Conservation (phyloP, 2,888 invertebrate species). For the Cloeon dipterum region DNA sequence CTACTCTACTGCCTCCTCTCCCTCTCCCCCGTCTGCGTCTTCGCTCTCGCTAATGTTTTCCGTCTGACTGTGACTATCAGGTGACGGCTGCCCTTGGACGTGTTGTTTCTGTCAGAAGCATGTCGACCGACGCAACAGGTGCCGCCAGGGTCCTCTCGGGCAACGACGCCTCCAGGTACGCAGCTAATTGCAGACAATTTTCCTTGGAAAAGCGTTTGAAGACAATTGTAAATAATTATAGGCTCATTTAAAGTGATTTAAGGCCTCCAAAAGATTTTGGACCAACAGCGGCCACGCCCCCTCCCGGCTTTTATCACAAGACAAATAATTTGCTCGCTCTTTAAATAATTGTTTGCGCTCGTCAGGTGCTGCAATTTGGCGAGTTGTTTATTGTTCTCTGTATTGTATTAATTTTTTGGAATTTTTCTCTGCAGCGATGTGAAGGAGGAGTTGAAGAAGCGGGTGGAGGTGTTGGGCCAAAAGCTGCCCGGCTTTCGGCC, state of each 20-base stretch:
- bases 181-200: too few relatives aligned
- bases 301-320: too few relatives aligned
- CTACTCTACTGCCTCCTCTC: too few relatives aligned
- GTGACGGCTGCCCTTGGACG: not conserved
- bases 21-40: too few relatives aligned
- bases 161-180: slow-evolving; percentile 32
- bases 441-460: slow-evolving; percentile 26
- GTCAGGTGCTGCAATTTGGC: too few relatives aligned
- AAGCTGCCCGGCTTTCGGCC: slow-evolving; percentile 38
- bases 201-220: not conserved
- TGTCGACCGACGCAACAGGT: slow-evolving; percentile 1
- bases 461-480: slow-evolving; percentile 18
- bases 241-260: not conserved
- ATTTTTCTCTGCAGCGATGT: slow-evolving; percentile 33
- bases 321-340: too few relatives aligned
- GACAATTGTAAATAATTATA: slow-evolving; percentile 1
- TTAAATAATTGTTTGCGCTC: too few relatives aligned
- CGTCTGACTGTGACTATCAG: not conserved
- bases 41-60: too few relatives aligned
- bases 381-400: too few relatives aligned
- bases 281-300: too few relatives aligned
- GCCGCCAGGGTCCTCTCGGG: slow-evolving; percentile 13
- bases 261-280: not conserved
- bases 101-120: too few relatives aligned
- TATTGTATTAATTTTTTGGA: not conserved